Base-by-base conservation (phyloP, 2,888 invertebrate genomes). In the Portevinia maculata region DNA sequence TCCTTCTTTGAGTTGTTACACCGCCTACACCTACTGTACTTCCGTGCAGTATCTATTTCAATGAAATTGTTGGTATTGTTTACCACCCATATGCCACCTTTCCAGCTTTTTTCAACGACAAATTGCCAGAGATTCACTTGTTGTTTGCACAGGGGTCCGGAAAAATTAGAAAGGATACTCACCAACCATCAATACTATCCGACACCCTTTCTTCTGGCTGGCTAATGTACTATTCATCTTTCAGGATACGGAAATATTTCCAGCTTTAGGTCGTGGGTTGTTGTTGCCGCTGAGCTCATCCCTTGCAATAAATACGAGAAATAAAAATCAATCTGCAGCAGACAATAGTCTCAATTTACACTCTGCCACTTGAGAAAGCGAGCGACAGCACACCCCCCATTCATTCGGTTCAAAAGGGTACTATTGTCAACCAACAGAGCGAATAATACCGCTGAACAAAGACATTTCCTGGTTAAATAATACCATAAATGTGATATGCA, bases 321-420 rank as follows among this genome's bases (percentile, higher is more conserved):
- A n/a, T n/a, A 65, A 67, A 74, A 76, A 67, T 71, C 83, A 83
- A 83, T 83, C 71, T 83, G 46, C 67, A 71, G 30, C 83, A 78
- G 71, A 83, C 78, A 83, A 83, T 83, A 28, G 83, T 73, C 83
- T 78, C 83, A 83, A 83, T 83, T 83, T 83, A 78, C 83, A 83
- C 78, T 73, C 65, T 73, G 78, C 71, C 83, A 83, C 81, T 81
- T 81, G 59, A 81, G 70, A 70, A 50, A n/a, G n/a, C n/a, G 32
- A 28, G 21, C 64, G 21, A 39, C 57, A 24, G 21, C 55, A 48
- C 73, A 79, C 60, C 74, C 79, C 39, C 41, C n/a, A 19, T 34
- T 39, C 39, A 1, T 9, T 19, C 4, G 13, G 48, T 28, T 24
- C 17, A 52, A 32, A 8, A 44, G 15, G 17, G 59, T 46, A 59